Percentiles rank a stretch among this genome's conserved stretches.
phyloP scores from a whole-genome alignment of 2,888 invertebrate species.

The Xylota sylvarum region DNA sequence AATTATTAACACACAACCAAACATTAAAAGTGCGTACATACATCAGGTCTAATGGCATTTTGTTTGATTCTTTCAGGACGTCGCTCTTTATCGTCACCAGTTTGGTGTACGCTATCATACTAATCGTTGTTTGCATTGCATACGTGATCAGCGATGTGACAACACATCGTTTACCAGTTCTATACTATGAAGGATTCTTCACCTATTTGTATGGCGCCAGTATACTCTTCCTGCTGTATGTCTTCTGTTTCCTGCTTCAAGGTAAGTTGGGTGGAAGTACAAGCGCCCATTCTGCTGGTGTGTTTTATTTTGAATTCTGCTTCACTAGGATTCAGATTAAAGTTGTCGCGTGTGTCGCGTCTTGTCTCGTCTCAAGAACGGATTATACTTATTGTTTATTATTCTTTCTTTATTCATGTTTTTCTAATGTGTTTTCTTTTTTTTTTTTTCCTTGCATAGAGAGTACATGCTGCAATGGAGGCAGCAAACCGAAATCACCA shows the following conservation, averaged over 20 bases:
- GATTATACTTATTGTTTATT: slow-evolving; percentile 56
- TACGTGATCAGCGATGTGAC: slow-evolving; percentile 98
- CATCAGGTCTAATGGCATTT: slow-evolving; percentile 57
- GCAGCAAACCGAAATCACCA: slow-evolving; percentile 88
- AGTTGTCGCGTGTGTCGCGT: slow-evolving; percentile 33
- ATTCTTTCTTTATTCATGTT: slow-evolving; percentile 19
- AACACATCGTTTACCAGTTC: slow-evolving; percentile 95
- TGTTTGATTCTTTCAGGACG: slow-evolving; percentile 87
- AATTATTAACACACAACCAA: slow-evolving; percentile 37
- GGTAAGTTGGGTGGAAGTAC: slow-evolving; percentile 84
- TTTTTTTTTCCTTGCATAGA: slow-evolving; percentile 85
- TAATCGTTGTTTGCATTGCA: slow-evolving; percentile 96
- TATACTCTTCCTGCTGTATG: slow-evolving; percentile 96
- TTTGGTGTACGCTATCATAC: slow-evolving; percentile 97
- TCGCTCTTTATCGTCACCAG: slow-evolving; percentile 98
- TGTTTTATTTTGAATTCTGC: not conserved
- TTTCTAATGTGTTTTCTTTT: not conserved
- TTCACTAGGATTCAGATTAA: slow-evolving; percentile 47
- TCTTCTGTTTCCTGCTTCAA: slow-evolving; percentile 97
- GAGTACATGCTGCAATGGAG: slow-evolving; percentile 92
- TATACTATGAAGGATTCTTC: slow-evolving; percentile 98
- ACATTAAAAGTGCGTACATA: slow-evolving; percentile 10
- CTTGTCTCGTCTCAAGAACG: slow-evolving; percentile 69
- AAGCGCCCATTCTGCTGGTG: slow-evolving; percentile 53
- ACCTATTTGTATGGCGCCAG: slow-evolving; percentile 97